Conservation (phyloP, 2,113 vertebrate genomes). For the Bettongia penicillata region DNA sequence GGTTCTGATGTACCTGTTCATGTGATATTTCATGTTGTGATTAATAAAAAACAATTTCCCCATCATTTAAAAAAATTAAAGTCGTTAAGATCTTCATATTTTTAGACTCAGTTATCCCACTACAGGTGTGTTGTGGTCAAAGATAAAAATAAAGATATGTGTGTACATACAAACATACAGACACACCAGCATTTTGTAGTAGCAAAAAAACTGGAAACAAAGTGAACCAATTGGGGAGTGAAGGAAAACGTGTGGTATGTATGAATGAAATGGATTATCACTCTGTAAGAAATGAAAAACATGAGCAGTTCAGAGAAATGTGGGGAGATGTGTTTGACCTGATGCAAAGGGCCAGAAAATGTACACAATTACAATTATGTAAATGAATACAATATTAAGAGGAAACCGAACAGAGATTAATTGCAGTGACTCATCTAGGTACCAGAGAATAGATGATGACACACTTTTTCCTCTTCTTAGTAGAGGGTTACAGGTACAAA, state of each 20-base stretch:
- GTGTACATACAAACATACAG: not conserved
- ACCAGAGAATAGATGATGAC: not conserved
- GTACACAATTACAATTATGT: not conserved
- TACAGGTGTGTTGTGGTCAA: not conserved
- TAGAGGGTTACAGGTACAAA: not conserved
- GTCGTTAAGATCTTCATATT: not conserved
- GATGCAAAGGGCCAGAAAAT: not conserved
- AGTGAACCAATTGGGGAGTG: not conserved
- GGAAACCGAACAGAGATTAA: not conserved
- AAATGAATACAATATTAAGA: not conserved
- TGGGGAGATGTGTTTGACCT: not conserved
- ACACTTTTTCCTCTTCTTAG: not conserved
- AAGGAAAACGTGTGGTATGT: not conserved
- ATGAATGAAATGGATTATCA: not conserved
- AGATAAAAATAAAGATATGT: not conserved
- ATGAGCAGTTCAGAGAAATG: not conserved
- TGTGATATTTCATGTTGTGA: slow-evolving; percentile 61
- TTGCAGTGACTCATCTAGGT: not conserved
- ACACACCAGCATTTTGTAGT: not conserved
- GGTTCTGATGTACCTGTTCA: not conserved
- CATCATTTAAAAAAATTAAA: not conserved
- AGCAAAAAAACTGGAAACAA: not conserved
- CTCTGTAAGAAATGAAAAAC: not conserved
- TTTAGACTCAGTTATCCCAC: not conserved
- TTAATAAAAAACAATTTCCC: slow-evolving; percentile 75